Base-by-base conservation (phyloP, 2,113 vertebrate genomes). In the Rhinogobius similis region DNA sequence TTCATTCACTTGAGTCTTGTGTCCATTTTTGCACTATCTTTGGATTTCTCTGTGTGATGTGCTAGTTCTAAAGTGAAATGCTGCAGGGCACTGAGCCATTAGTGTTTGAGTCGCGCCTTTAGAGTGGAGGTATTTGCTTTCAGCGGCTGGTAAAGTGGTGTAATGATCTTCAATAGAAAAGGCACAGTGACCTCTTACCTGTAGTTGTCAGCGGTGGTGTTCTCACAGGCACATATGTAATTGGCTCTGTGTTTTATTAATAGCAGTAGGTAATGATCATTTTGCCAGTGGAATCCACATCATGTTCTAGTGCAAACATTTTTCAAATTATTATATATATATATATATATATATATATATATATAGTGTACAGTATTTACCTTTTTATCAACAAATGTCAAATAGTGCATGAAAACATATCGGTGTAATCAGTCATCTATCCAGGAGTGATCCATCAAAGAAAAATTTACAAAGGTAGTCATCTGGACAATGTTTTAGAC, bases 161-260 rank as follows among this genome's bases (percentile, higher is more conserved):
- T 56, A 72, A 59, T 73, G 64, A 32, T 43, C 39, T 66, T 69
- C 61, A 77, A 2, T 62, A 55, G 29, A 61, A 58, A 61, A 61
- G 24, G 24, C 12, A 58, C 14, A 18, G 14, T 27, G 14, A 58
- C 55, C 55, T 58, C 24, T 58, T 29, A 58, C 55, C 24, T 29
- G 2, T 10, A 29, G 16, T 24, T 55, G 52, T 55, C 52, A 55
- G 52, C 10, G 2, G 23, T 55, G 21, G 52, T 55, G 21, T 55
- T 11, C 23, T 14, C 23, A 23, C 2, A 53, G 27, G 65, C 18
- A 23, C 23, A 36, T 50, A 50, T 43, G 55, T 62, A 20, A 46
- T 64, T 24, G 53, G 4, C 36, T 41, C 14, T n/a, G 43, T 44
- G n/a, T 5, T 1, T 23, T 70, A 36, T 5, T 55, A 50, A n/a